phyloP scores from a whole-genome alignment of 2,888 invertebrate species.

The Carterocephalus palaemon region DNA sequence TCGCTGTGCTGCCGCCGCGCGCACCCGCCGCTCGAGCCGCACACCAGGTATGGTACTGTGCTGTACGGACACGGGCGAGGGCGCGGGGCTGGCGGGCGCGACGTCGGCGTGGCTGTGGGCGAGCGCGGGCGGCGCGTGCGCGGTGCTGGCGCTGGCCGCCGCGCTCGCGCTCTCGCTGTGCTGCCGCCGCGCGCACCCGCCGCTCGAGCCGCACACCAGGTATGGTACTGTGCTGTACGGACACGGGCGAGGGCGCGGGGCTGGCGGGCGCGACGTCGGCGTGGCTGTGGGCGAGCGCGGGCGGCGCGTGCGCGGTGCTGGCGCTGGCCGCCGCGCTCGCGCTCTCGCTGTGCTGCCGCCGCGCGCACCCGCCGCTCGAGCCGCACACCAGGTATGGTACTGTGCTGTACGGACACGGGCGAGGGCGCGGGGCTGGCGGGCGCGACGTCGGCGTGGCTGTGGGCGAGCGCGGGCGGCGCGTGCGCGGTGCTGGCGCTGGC shows the following conservation, averaged over 20 bases:
- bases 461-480: conserved; percentile 70
- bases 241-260: conserved; percentile 55
- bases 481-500: conserved; percentile 69
- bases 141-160: too few species aligned
- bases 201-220: too few species aligned
- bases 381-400: conserved; percentile 54
- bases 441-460: conserved; percentile 70
- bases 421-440: conserved; percentile 58
- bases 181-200: too few species aligned
- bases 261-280: conserved; percentile 63
- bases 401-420: conserved; percentile 49
- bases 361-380: conserved; percentile 46
- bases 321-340: conserved; percentile 68
- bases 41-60: too few species aligned
- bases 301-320: conserved; percentile 68
- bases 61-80: too few species aligned
- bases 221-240: too few species aligned
- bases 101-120: too few species aligned
- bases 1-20: too few species aligned
- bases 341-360: conserved; percentile 65
- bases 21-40: too few species aligned
- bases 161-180: too few species aligned
- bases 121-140: too few species aligned
- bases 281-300: conserved; percentile 72
- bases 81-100: too few species aligned